Conservation (phyloP, 2,113 vertebrate genomes). For the Chloropsis hardwickii region DNA sequence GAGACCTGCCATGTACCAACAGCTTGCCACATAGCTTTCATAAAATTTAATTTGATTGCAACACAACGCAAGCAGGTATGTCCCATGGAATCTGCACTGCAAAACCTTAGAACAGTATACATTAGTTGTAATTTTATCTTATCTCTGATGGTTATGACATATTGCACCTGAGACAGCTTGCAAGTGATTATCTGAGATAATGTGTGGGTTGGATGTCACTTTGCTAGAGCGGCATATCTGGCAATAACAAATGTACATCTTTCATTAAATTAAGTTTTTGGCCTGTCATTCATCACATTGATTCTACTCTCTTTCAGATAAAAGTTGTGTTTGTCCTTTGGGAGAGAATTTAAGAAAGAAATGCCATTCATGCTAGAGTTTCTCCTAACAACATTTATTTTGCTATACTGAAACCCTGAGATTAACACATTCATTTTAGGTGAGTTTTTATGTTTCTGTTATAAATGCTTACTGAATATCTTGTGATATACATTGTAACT, state of each 20-base stretch:
- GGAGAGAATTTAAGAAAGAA: background rate
- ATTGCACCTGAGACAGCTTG: constrained; percentile 13
- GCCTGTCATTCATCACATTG: constrained; percentile 7
- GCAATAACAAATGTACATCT: constrained; percentile 1
- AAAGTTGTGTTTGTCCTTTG: background rate
- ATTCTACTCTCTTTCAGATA: background rate
- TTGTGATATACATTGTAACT: background rate
- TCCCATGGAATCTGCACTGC: background rate
- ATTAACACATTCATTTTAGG: background rate
- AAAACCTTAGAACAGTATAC: background rate
- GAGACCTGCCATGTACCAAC: background rate
- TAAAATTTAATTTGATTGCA: background rate
- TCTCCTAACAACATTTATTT: background rate
- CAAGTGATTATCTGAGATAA: background rate
- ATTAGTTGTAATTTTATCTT: background rate
- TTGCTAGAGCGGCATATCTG: background rate
- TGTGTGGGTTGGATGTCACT: background rate
- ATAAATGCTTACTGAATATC: background rate
- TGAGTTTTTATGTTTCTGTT: background rate
- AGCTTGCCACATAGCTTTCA: background rate
- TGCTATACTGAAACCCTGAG: background rate
- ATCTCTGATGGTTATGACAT: background rate
- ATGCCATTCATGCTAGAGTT: background rate
- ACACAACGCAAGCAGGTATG: background rate
- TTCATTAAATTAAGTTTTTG: constrained; percentile 10